Percentiles rank a stretch among this genome's conserved stretches.
Conservation (phyloP, 2,113 vertebrate species). For the Rhombomys opimus region DNA sequence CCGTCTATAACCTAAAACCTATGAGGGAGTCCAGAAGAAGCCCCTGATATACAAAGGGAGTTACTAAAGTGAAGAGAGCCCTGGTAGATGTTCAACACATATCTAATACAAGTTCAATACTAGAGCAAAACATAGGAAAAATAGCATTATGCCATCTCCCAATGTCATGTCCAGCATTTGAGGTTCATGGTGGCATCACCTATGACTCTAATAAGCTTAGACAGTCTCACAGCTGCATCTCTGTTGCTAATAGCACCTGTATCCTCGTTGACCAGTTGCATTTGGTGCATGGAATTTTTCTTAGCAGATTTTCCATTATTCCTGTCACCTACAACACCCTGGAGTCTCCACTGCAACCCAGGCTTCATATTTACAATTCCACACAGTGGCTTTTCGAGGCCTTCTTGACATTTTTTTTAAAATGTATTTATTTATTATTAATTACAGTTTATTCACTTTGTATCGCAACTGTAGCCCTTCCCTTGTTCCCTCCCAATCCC, state of each 20-base stretch:
- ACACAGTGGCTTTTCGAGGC: too few species aligned
- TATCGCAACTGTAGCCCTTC: too few species aligned
- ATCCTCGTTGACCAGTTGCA: not conserved
- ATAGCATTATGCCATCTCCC: not conserved
- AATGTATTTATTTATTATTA: too few species aligned
- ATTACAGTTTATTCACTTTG: too few species aligned
- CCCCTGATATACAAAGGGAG: not conserved
- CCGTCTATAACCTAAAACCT: not conserved
- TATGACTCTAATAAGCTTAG: not conserved
- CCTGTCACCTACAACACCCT: too few species aligned
- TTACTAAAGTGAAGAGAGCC: not conserved
- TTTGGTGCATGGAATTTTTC: too few species aligned
- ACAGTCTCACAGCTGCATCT: not conserved
- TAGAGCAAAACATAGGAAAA: not conserved
- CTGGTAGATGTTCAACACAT: not conserved
- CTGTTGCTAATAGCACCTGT: not conserved
- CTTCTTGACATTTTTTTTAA: not conserved
- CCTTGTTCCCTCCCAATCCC: too few species aligned
- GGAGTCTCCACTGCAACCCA: too few species aligned
- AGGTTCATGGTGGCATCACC: not conserved
- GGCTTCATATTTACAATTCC: not conserved
- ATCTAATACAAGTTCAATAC: not conserved
- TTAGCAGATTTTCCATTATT: not conserved
- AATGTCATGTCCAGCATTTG: not conserved
- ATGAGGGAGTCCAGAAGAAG: not conserved